These are phyloP conservation scores for Stylophora pistillata DNA, from an alignment of 64 coral and sea anemone species.

Conservation along the genomic window DNA sequence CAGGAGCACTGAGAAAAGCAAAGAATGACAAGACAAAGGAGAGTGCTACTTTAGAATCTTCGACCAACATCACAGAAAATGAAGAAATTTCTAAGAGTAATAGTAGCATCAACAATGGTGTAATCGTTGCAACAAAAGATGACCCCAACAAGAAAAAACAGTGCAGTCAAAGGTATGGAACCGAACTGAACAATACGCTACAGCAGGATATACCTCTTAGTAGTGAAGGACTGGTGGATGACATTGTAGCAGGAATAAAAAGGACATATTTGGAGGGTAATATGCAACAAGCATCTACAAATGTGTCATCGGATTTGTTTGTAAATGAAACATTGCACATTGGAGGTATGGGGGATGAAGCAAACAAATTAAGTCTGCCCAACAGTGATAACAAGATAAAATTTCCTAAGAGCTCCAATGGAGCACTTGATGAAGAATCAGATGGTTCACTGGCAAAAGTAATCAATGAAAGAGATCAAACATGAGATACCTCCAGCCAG, in stretches of 20 bases:
- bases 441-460: not conserved
- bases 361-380: not conserved
- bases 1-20: slow-evolving; percentile 37
- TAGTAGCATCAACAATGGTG: not conserved
- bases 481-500: not conserved
- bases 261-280: not conserved
- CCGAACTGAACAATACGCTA: not conserved
- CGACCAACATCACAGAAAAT: not conserved
- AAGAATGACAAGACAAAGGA: not conserved
- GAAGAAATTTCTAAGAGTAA: not conserved
- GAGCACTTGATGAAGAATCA: not conserved
- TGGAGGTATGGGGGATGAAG: not conserved
- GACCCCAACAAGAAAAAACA: not conserved
- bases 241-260: not conserved
- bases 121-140: not conserved
- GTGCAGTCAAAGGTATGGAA: not conserved
- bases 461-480: not conserved
- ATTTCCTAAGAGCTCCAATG: not conserved
- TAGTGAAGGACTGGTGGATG: not conserved
- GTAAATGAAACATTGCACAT: not conserved
- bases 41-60: not conserved
- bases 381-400: not conserved
- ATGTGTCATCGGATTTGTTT: not conserved
- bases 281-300: not conserved
- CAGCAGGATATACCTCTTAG: not conserved